These are phyloP conservation scores for Campoletis raptor DNA, from an alignment of 2,888 invertebrate genomes.

Conservation along the genomic window DNA sequence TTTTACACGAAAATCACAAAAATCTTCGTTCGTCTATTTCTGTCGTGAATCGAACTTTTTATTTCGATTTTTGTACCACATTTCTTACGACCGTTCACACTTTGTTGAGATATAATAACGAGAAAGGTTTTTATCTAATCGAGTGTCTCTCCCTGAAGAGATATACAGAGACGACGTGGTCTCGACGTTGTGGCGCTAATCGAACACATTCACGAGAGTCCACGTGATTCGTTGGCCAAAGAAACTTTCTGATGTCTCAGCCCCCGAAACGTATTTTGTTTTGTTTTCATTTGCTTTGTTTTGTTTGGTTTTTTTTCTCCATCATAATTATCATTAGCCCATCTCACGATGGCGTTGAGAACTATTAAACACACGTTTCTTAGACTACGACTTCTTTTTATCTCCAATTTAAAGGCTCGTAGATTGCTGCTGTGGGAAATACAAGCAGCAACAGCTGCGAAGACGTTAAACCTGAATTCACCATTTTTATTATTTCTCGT, in stretches of 20 bases:
- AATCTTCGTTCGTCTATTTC: slow-evolving; percentile 8
- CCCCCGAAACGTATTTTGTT: not conserved
- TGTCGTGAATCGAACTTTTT: not conserved
- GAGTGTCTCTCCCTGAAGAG: slow-evolving; percentile 37
- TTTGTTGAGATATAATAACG: slow-evolving; percentile 43
- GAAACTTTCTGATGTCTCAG: slow-evolving; percentile 31
- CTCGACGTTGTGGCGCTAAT: slow-evolving; percentile 41
- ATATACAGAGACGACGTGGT: slow-evolving; percentile 47
- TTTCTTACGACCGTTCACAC: not conserved
- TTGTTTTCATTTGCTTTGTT: not conserved
- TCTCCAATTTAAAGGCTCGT: not conserved
- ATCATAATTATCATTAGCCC: slow-evolving; percentile 6
- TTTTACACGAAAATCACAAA: not conserved
- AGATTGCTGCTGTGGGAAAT: not conserved
- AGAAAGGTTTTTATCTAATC: slow-evolving; percentile 65
- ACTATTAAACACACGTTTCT: not conserved
- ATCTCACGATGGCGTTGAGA: not conserved
- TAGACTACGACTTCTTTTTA: not conserved
- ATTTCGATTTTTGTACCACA: not conserved
- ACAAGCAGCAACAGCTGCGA: not conserved
- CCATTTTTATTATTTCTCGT: not conserved
- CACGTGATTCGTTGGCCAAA: slow-evolving; percentile 24
- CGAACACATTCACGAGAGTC: slow-evolving; percentile 5
- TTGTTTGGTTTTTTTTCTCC: not conserved
- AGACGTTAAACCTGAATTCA: not conserved